Base-by-base conservation (phyloP, 2,797 vertebrate species). In the Cercopithecus diana region DNA sequence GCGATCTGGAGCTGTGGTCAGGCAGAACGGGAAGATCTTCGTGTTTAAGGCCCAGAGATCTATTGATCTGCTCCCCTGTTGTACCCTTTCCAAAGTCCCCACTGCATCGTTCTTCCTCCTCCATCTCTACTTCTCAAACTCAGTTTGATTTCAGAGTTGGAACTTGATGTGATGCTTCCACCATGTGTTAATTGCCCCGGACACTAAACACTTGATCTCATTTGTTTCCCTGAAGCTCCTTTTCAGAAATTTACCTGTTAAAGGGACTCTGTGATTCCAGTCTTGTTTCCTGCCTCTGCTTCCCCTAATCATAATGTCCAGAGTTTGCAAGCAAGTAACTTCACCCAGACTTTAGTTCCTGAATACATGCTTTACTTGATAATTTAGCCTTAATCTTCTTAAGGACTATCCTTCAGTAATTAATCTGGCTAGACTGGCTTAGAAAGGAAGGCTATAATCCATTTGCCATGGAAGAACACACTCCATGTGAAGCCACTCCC, bases 11-110 rank as follows among this genome's bases (percentile, higher is more conserved):
- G 5, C 9, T 48, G 79, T 64, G 11, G 5, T 82, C 33, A 64
- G 33, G 26, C 33, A n/a, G 70, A 64, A 82, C 70, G 61, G 36
- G 33, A 20, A 75, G 50, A 67, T 11, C 0, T 28, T 15, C 10
- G 7, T 39, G 33, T 67, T 79, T 86, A 75, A 75, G 79, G 52
- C 13, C 28, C 33, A 26, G 76, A 14, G 15, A 33, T 72, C 76
- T 52, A 28, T 11, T 39, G 41, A 13, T 2, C 4, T 20, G 13
- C 10, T 7, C 3, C 82, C 14, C 0, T 0, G 3, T 2, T 75
- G 70, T 19, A 19, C 24, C 8, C 20, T 80, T 52, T 48, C 39
- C 52, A 57, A 57, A 77, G 12, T 26, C 28, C 58, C 4, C 7
- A 28, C 26, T 88, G 9, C 13, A 45, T 58, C 45, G 28, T 58